Base-by-base conservation (phyloP, 1,140 invertebrate genomes). In the Phthorimaea operculella region DNA sequence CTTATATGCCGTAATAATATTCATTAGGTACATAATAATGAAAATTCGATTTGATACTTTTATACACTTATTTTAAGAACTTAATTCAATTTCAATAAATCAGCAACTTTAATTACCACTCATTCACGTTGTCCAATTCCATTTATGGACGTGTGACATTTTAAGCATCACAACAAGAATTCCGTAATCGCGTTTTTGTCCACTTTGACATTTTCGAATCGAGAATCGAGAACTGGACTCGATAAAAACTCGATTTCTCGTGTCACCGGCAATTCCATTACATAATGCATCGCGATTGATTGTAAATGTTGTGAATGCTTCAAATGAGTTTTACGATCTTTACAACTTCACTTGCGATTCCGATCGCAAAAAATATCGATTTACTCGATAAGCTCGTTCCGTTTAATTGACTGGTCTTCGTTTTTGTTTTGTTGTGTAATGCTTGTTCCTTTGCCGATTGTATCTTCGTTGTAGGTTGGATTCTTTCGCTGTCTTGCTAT, bases 151-250 rank as follows among this genome's bases (percentile, higher is more conserved):
- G 44, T 47, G 44, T 47, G 44, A 47, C 44, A 47, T 47, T 47
- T 47, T 16, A 16, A 47, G 15, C 36, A 16, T 47, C 14, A 47
- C 44, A 47, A 16, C n/a, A 15, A 47, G 44, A 47, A 47, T 47
- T 47, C 44, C 14, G 36, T 39, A 47, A 47, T 47, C 8, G 15
- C 44, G 36, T 62, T 59, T 63, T 64, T 58, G 60, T 28, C 39
- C 47, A 59, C 57, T 44, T 55, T 63, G 62, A 57, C 58, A 60
- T 64, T 60, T n/a, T 63, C 45, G 42, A 34, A 48, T 34, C 51
- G 51, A 56, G 28, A 34, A 48, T 34, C 54, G 51, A 56, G 28
- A 53, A 55, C 49, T 47, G 51, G 52, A 57, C 39, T 47, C 54
- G 52, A 57, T 48, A 55, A 52, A 63, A 59, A 62, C 48, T 59